Base-by-base conservation (phyloP, 2,113 vertebrate species). In the Chloroceryle aenea region DNA sequence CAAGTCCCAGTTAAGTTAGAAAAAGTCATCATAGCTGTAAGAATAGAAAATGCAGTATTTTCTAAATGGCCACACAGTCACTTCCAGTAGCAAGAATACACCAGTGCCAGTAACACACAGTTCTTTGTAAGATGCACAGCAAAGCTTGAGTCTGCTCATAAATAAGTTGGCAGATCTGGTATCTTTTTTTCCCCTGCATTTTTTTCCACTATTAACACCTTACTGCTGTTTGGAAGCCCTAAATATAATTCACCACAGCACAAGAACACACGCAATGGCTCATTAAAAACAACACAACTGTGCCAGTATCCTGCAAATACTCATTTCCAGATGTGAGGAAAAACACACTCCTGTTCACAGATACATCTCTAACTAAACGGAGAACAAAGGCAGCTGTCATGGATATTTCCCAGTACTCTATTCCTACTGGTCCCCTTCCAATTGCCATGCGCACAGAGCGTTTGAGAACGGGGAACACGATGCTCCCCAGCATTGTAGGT, bases 361-460 rank as follows among this genome's bases (percentile, higher is more conserved):
- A 7, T 2, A 34, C 16, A 23, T 36, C 77, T 61, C 66, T 3
- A 74, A 36, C 15, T 43, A 64, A 40, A 40, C 25, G 38, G 52
- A 52, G n/a, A 63, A 32, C 30, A 66, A 87, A 36, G 30, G 23
- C 55, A 71, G 40, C 21, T 40, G 42, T 38, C 43, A 52, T 7
- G 72, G 38, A n/a, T 6, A 27, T 40, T 69, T 87, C 40, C 64
- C 72, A 69, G 61, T 20, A 73, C 20, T 38, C 12, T 63, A 0
- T 22, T 85, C 26, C 52, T 52, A 9, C 42, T 30, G 12, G 29
- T 66, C 25, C 42, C n/a, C n/a, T 83, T 83, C 13, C 50, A 64
- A n/a, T 18, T 34, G n/a, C 29, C 29, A 26, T 3, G 16, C 1
- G 0, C 42, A 48, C 22, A 21, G 5, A 45, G 4, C 2, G 6